Base-by-base conservation (phyloP, 2,888 invertebrate species). In the Patella pellucida region DNA sequence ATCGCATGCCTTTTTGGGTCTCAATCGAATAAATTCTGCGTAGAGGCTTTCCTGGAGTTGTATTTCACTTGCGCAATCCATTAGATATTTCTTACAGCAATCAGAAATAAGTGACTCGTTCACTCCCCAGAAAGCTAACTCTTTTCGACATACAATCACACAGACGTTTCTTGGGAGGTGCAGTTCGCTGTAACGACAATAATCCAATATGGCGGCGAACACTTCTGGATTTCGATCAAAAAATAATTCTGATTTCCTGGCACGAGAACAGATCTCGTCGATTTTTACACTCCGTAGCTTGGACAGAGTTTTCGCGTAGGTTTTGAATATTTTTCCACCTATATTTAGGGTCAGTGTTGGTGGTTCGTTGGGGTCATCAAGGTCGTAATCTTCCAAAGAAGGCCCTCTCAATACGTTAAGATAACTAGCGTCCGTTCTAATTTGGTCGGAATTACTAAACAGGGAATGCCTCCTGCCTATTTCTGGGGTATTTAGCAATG, bases 211-310 rank as follows among this genome's bases (percentile, higher is more conserved):
- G 52, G 76, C 82, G 15, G 69, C 73, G 77, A 86, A 85, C 27
- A 84, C 68, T 7, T 76, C 77, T 0, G 86, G 85, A 73, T 86
- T 86, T 70, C 86, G 75, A 76, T 86, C 86, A 70, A 85, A 86
- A 75, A 84, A 86, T 72, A 83, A 84, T 71, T 82, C 82, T 41
- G 72, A 19, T 16, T 41, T 11, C 23, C 50, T 16, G 19, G 67
- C 72, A 16, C 56, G 27, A 7, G 50, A 62, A 3, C 27, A 41
- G 23, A 76, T 52, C 15, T 51, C 23, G 15, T 52, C 54, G n/a
- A 50, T 54, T 3, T 68, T 68, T 7, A 69, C 27, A 41, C 41
- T 41, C 1, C 41, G 41, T 41, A 41, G 41, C 16, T 41, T 69
- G 23, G 31, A 19, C 15, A 76, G 62, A 11, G 76, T 76, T 7